Percentiles rank a stretch among this genome's conserved stretches.
phyloP scores from a whole-genome alignment of 1,140 invertebrate genomes.

The Wiebesia pumilae region DNA sequence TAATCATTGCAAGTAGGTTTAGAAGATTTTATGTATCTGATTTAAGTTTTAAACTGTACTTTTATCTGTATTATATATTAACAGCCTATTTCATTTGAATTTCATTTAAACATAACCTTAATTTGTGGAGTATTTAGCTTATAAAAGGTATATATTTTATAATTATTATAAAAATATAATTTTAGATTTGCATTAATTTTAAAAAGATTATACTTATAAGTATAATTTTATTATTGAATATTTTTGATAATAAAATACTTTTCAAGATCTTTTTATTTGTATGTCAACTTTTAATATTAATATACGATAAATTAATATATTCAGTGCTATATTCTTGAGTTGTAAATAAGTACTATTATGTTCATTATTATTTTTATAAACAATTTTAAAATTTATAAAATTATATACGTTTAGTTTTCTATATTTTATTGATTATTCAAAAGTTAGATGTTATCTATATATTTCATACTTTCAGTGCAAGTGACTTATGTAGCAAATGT shows the following conservation, averaged over 20 bases:
- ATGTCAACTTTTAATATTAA: background rate
- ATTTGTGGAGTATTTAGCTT: background rate
- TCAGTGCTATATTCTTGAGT: background rate
- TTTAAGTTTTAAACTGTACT: background rate
- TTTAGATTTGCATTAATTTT: background rate
- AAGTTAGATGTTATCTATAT: too few relatives aligned
- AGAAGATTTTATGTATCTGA: too few relatives aligned
- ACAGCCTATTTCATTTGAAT: background rate
- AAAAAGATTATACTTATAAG: background rate
- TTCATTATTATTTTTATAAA: background rate
- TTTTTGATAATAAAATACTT: too few relatives aligned
- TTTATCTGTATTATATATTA: background rate
- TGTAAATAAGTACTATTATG: background rate
- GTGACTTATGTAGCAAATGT: background rate
- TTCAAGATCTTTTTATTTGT: background rate
- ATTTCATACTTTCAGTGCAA: background rate
- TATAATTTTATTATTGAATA: too few relatives aligned
- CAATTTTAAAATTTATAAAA: background rate
- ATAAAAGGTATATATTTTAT: slow-evolving; percentile 12
- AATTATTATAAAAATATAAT: background rate
- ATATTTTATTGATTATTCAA: too few relatives aligned
- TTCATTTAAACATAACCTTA: slow-evolving; percentile 1
- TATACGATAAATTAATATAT: background rate
- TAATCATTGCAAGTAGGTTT: too few relatives aligned
- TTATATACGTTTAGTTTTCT: background rate